Conservation (phyloP, 1,140 invertebrate species). For the Apolygus lucorum region DNA sequence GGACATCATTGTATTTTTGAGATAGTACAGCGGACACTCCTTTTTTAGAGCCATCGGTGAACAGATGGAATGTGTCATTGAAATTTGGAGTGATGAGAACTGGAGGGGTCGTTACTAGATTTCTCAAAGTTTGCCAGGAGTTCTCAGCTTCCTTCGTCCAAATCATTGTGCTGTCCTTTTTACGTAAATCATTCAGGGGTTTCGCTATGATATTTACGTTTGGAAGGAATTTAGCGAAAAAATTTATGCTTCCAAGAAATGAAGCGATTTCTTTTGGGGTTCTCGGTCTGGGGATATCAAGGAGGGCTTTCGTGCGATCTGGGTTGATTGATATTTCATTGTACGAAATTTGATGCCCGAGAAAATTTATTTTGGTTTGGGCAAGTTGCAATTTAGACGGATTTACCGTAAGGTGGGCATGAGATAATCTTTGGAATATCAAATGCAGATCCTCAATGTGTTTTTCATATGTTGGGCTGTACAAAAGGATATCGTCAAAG, state of each 20-base stretch:
- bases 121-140: background rate
- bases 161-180: background rate
- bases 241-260: background rate
- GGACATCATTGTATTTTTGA: background rate
- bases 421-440: no score
- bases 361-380: background rate
- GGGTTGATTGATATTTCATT: background rate
- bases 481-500: no score
- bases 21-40: background rate
- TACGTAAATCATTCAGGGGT: background rate
- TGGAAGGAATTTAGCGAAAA: no score
- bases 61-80: background rate
- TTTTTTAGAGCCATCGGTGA: background rate
- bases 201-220: no score
- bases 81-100: background rate
- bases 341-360: background rate
- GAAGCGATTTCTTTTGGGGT: background rate
- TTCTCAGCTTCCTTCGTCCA: background rate
- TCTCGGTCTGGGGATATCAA: background rate
- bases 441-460: no score
- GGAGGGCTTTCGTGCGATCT: background rate
- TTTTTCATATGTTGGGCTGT: no score
- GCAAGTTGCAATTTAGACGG: background rate
- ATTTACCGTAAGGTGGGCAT: background rate
- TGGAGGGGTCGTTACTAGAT: background rate